A percentile compares a stretch with the other conserved stretches of the same genome.
These are phyloP conservation scores for Drosophila fulvimacula DNA, from an alignment of 2,888 invertebrate genomes.

Conservation along the genomic window DNA sequence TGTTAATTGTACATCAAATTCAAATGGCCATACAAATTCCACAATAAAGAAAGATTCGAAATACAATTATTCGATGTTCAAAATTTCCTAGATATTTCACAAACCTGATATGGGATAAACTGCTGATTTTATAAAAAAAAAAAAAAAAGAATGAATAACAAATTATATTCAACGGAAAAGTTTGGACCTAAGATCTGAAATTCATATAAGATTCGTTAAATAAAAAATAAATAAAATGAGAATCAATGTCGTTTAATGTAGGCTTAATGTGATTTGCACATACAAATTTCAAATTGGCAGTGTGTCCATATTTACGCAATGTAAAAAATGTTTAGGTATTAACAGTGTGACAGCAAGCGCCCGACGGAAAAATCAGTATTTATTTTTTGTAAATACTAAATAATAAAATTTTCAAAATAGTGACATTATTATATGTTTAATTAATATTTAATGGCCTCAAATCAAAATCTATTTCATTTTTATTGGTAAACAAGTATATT, in stretches of 20 bases:
- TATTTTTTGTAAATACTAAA: not conserved
- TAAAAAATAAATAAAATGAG: not conserved
- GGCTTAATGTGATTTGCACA: no score
- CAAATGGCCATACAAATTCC: not conserved
- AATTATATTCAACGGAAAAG: not conserved
- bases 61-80: not conserved
- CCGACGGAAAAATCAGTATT: not conserved
- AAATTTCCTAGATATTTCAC: not conserved
- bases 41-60: slow-evolving; percentile 14
- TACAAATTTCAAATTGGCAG: not conserved
- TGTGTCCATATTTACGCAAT: not conserved
- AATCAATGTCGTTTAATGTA: not conserved
- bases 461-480: no score
- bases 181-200: not conserved
- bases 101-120: no score
- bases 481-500: no score
- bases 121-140: not conserved
- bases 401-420: no score
- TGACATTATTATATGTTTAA: no score
- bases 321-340: no score
- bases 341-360: not conserved
- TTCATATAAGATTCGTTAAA: not conserved
- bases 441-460: no score
- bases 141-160: not conserved
- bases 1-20: slow-evolving; percentile 22